These are phyloP conservation scores for Mustelus asterias DNA, from an alignment of 2,113 vertebrate genomes.

Conservation along the genomic window DNA sequence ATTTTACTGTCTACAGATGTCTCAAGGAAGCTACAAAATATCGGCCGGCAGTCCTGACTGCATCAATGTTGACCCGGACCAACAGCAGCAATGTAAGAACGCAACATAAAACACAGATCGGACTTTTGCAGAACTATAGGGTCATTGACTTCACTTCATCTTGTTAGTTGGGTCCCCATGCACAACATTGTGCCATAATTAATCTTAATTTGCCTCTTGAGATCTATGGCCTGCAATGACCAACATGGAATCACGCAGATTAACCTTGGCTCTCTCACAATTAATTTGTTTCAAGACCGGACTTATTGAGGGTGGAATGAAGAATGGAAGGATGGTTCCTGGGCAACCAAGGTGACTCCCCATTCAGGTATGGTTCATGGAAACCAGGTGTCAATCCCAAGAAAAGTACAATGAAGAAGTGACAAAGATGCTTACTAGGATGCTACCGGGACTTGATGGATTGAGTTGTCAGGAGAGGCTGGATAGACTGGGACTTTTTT, in stretches of 20 bases:
- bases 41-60: background rate
- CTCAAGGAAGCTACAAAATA: conserved; percentile 14
- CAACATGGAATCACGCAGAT: background rate
- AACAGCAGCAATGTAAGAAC: background rate
- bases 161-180: background rate
- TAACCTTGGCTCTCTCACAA: background rate
- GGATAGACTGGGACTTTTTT: too few species aligned
- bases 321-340: background rate
- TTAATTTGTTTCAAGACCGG: background rate
- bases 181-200: background rate
- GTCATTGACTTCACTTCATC: background rate
- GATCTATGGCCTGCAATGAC: background rate
- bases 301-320: background rate
- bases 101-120: background rate
- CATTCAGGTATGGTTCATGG: too few species aligned
- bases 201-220: background rate
- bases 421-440: too few species aligned
- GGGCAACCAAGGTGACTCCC: background rate
- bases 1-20: background rate
- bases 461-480: too few species aligned
- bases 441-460: too few species aligned
- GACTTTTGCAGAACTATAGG: background rate
- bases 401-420: background rate
- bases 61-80: background rate
- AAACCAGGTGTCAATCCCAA: background rate